Base-by-base conservation (phyloP, 2,113 vertebrate genomes). In the Anhinga rufa region DNA sequence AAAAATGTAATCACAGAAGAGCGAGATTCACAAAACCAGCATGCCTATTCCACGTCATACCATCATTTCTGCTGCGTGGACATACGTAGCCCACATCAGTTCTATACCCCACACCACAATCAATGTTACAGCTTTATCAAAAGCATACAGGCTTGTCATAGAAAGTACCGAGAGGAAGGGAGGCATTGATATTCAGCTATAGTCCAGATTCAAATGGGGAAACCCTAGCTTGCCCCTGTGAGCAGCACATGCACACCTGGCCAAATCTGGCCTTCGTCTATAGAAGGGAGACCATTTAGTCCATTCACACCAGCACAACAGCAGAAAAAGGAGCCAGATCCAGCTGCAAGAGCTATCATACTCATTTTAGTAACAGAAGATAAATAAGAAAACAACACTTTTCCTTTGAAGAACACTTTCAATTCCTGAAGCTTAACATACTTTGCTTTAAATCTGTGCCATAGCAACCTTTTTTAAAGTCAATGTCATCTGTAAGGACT, bases 401-500 rank as follows among this genome's bases (percentile, higher is more conserved):
- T 36, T 54, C 58, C 42, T 62, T 92, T 40, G 62, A 85, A 88
- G 32, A 80, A 75, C 42, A 65, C 46, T 81, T 94, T 38, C 62
- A n/a, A 32, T 86, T 82, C 51, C 61, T 71, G 68, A 82, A 74
- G 55, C 48, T 71, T 88, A 54, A 92, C 74, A 65, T 20, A 65
- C 55, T 72, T 88, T 57, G 40, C 76, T 88, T 90, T 86, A 93
- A 68, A 96, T 83, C 80, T 93, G 77, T 89, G 81, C 83, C 84
- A 65, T 49, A 85, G 65, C 75, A 95, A 88, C 91, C 95, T 95
- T 90, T 88, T 80, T 36, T 70, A 79, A 84, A 94, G 76, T 93
- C 92, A 94, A 94, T 95, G 90, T 95, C 93, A 95, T 77, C 62
- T 71, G 62, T 93, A 90, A 81, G 71, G 88, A 93, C 68, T 31